Evolutionary conservation across 1,140 invertebrate genomes (phyloP).

Genomic region (Dreissena polymorpha): DNA sequence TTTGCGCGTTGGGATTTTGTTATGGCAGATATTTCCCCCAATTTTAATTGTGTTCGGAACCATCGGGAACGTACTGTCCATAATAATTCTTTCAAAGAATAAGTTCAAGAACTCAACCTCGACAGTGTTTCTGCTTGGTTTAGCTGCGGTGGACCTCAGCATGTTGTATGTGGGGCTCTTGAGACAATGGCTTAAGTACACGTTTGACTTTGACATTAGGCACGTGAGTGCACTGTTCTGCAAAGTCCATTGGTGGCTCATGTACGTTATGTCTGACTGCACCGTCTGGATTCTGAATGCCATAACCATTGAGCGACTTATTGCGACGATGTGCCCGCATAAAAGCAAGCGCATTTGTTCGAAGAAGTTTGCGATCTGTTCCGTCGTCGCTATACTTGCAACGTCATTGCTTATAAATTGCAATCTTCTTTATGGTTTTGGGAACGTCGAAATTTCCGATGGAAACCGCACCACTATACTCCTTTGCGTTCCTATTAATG

Average conservation of each 20-base stretch:
- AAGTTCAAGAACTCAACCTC: constrained; percentile 24
- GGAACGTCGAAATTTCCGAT: not conserved
- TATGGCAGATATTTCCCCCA: constrained; percentile 50
- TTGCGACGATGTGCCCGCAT: constrained; percentile 60
- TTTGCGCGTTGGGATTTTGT: not conserved
- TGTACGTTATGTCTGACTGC: constrained; percentile 57
- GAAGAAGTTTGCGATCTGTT: constrained; percentile 14
- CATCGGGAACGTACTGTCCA: constrained; percentile 56
- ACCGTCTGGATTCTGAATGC: constrained; percentile 64
- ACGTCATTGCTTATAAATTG: constrained; percentile 53
- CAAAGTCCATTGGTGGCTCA: constrained; percentile 56
- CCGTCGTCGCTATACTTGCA: constrained; percentile 27
- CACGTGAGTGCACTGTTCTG: constrained; percentile 23
- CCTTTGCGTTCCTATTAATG: constrained; percentile 2
- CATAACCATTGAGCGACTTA: constrained; percentile 63
- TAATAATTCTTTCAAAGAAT: constrained; percentile 53
- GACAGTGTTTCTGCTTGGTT: constrained; percentile 52
- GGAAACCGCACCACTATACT: not conserved
- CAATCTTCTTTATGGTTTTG: constrained; percentile 58
- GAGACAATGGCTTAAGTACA: constrained; percentile 45
- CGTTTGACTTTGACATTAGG: constrained; percentile 45
- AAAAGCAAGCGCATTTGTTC: constrained; percentile 55
- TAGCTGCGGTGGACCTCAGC: constrained; percentile 55
- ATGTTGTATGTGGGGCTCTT: constrained; percentile 63
- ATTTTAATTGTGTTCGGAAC: constrained; percentile 57